A percentile compares a stretch with the other conserved stretches of the same genome.
Evolutionary conservation across 2,888 invertebrate species (phyloP).

Genomic region (Tinea pellionella): DNA sequence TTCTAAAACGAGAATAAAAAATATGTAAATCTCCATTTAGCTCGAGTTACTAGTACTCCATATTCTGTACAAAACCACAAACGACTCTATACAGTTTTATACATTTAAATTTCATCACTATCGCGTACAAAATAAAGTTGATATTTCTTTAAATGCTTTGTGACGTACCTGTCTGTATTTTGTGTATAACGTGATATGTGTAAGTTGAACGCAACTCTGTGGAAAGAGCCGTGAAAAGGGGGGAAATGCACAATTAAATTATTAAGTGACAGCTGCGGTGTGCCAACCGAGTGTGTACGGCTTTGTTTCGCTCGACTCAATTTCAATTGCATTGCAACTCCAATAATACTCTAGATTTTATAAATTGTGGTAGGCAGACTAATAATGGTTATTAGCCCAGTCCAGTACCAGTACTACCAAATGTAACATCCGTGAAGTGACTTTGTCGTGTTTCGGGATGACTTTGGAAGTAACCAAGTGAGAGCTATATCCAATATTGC

Average conservation of each 20-base stretch:
- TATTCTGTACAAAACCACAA: background rate
- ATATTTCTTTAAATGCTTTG: background rate
- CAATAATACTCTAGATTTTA: background rate
- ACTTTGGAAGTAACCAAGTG: no score
- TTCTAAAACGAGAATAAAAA: slow-evolving; percentile 5
- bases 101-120: background rate
- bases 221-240: slow-evolving; percentile 25
- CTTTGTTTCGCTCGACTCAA: slow-evolving; percentile 1
- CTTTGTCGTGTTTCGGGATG: no score
- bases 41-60: slow-evolving; percentile 6
- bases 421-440: no score
- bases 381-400: no score
- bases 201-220: background rate
- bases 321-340: background rate
- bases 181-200: background rate
- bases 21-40: slow-evolving; percentile 12
- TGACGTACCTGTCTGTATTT: background rate
- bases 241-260: slow-evolving; percentile 54
- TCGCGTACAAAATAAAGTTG: background rate
- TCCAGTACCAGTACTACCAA: no score
- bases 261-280: slow-evolving; percentile 44
- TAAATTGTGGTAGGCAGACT: no score
- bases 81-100: background rate
- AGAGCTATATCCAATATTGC: no score
- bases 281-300: background rate